Evolutionary conservation across 2,888 invertebrate species (phyloP).

Genomic region (Tetragonisca angustula): DNA sequence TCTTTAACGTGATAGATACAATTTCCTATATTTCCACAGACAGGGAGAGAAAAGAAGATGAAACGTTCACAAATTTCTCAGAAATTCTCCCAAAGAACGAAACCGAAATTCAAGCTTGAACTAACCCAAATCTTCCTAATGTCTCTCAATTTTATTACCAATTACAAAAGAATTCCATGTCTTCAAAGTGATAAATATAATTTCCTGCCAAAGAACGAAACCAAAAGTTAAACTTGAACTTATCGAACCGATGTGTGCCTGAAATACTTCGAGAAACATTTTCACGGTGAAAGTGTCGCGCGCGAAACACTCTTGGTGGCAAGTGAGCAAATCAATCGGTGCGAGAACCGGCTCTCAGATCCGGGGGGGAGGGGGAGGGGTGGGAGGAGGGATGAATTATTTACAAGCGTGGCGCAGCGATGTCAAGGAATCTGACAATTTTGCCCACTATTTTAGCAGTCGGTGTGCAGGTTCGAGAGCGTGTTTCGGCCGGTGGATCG

Average conservation of each 20-base stretch:
- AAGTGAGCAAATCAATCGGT: constrained; percentile 26
- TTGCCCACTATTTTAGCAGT: constrained; percentile 54
- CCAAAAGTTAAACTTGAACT: background rate
- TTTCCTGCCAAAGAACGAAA: background rate
- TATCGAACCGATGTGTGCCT: too few species aligned
- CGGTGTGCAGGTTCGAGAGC: constrained; percentile 23
- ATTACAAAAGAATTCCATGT: too few species aligned
- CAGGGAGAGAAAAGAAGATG: too few species aligned
- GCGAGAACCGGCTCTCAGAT: constrained; percentile 1
- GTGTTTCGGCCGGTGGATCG: constrained; percentile 29
- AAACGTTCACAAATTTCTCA: background rate
- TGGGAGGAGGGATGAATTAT: constrained; percentile 42
- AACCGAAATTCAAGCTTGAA: background rate
- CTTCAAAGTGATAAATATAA: background rate
- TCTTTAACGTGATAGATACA: too few species aligned
- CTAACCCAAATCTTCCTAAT: background rate
- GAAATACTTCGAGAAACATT: too few species aligned
- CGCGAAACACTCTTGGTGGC: background rate
- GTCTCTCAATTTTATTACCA: too few species aligned
- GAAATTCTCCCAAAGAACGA: background rate
- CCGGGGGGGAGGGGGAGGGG: background rate
- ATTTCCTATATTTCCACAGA: too few species aligned
- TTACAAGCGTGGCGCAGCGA: constrained; percentile 43
- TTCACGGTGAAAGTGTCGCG: too few species aligned
- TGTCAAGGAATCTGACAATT: constrained; percentile 63